phyloP scores from a whole-genome alignment of 2,113 vertebrate species.

The Melanocharis versteri region DNA sequence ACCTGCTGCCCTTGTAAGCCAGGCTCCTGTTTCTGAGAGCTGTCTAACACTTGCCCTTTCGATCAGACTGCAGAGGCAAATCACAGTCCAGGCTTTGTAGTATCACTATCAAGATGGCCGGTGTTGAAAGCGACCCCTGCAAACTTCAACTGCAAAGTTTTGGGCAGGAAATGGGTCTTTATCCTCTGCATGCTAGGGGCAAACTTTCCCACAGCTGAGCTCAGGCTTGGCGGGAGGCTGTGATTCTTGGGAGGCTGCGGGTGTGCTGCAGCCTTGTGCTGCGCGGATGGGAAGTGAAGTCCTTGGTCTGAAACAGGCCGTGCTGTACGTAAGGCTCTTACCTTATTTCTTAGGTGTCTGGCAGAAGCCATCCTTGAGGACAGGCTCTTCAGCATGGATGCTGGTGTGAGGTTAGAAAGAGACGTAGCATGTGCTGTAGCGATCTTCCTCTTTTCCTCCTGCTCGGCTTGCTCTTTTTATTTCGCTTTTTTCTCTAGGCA shows the following conservation, averaged over 20 bases:
- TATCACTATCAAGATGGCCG: background rate
- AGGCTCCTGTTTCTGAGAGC: background rate
- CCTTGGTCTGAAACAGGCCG: background rate
- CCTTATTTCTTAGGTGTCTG: background rate
- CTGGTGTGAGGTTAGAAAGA: background rate
- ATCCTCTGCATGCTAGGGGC: constrained; percentile 1
- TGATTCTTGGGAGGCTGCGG: constrained; percentile 3
- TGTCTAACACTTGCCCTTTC: constrained; percentile 23
- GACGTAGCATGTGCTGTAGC: fast-evolving
- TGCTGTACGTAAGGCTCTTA: fast-evolving
- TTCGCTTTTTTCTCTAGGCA: background rate
- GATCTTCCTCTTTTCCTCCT: background rate
- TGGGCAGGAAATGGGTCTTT: constrained; percentile 34
- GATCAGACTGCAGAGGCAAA: background rate
- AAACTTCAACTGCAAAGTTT: background rate
- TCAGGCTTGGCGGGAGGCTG: background rate
- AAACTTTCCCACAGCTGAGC: constrained; percentile 34
- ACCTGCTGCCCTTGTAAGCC: constrained; percentile 36
- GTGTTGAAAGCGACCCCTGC: background rate
- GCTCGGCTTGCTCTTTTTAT: background rate
- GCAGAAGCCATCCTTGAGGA: background rate
- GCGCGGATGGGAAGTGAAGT: fast-evolving
- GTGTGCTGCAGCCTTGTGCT: background rate
- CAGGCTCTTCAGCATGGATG: background rate
- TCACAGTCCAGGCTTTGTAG: background rate